Conservation (phyloP, 2,888 invertebrate genomes). For the Pomacea canaliculata region DNA sequence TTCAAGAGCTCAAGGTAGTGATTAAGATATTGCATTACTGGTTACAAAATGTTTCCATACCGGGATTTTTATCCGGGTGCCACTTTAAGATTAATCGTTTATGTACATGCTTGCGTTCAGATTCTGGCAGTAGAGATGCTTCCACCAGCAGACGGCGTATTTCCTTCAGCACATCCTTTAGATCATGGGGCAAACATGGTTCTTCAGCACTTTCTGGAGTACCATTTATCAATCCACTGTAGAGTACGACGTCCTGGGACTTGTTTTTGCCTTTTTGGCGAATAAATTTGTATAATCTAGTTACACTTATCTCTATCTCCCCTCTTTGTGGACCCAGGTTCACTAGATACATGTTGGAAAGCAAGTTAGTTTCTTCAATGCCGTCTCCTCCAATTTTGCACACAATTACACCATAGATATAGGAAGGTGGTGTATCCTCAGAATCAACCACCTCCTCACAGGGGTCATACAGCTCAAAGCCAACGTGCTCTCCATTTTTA, state of each 20-base stretch:
- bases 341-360: slow-evolving; percentile 19
- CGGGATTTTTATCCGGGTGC: slow-evolving; percentile 50
- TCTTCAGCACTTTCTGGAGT: background rate
- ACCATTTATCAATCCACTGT: background rate
- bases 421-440: slow-evolving; percentile 14
- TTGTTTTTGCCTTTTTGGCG: slow-evolving; percentile 1
- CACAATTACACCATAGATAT: slow-evolving; percentile 32
- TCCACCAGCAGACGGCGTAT: slow-evolving; percentile 33
- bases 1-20: slow-evolving; percentile 35
- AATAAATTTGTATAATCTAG: slow-evolving; percentile 33
- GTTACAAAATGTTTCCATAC: slow-evolving; percentile 34
- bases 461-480: slow-evolving; percentile 39
- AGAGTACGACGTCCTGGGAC: too few species aligned
- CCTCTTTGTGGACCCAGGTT: slow-evolving; percentile 20
- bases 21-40: slow-evolving; percentile 42
- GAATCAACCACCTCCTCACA: slow-evolving; percentile 8
- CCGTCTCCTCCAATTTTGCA: background rate
- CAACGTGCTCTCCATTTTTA: slow-evolving; percentile 36
- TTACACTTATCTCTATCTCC: slow-evolving; percentile 13
- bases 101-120: slow-evolving; percentile 34
- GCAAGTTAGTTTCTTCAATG: background rate
- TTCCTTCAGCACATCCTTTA: slow-evolving; percentile 32
- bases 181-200: background rate
- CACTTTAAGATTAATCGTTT: slow-evolving; percentile 43
- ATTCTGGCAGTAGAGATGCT: slow-evolving; percentile 32